Percentiles rank a stretch among this genome's conserved stretches.
Conservation (phyloP, 2,113 vertebrate species). For the Sphyrna mokarran region DNA sequence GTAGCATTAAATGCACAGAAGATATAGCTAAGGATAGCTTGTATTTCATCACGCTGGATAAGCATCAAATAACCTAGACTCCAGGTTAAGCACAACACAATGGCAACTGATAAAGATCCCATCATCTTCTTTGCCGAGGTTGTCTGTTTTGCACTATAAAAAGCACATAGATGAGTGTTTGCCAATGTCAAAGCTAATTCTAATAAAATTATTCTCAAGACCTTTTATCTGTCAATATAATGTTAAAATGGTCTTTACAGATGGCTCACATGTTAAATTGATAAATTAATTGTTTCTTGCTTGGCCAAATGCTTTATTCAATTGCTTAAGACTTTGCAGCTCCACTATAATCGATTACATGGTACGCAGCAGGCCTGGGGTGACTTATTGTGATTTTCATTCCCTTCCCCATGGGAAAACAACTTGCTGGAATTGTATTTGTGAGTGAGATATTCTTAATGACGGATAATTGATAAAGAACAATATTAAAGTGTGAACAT, state of each 20-base stretch:
- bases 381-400: background rate
- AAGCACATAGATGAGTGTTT: background rate
- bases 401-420: background rate
- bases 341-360: background rate
- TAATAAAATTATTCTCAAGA: background rate
- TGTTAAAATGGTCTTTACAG: background rate
- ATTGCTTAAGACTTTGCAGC: background rate
- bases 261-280: background rate
- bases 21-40: constrained; percentile 46
- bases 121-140: constrained; percentile 51
- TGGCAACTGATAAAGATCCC: constrained; percentile 47
- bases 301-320: background rate
- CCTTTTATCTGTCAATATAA: constrained; percentile 12
- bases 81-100: constrained; percentile 58
- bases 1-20: constrained; percentile 59
- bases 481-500: background rate
- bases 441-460: background rate
- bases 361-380: background rate
- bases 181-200: background rate
- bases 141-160: constrained; percentile 50
- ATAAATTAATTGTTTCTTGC: background rate
- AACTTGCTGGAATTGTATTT: background rate
- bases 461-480: background rate
- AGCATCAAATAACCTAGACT: constrained; percentile 54
- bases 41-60: constrained; percentile 39